These are phyloP conservation scores for Lamprologus ornatipinnis DNA, from an alignment of 2,113 vertebrate species.

Conservation along the genomic window DNA sequence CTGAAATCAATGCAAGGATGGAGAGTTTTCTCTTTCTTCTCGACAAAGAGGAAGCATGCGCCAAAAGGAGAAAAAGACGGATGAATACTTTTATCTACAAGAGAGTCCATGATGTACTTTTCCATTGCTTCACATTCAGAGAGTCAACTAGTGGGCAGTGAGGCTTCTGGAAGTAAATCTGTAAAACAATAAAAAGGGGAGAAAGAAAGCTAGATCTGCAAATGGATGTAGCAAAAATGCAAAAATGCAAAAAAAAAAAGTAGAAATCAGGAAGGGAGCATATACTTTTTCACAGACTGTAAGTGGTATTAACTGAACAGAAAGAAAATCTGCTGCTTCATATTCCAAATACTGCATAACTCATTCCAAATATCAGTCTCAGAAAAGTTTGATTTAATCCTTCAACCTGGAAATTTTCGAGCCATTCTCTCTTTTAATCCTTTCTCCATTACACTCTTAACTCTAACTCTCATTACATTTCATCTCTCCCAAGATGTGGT, in stretches of 20 bases:
- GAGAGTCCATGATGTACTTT: not conserved
- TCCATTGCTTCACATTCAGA: not conserved
- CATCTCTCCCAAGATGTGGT: constrained; percentile 21
- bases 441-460: not conserved
- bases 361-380: not conserved
- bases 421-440: not conserved
- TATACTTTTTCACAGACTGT: not conserved
- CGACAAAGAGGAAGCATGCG: not conserved
- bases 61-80: not conserved
- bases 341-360: not conserved
- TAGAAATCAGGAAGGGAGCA: not conserved
- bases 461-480: not conserved
- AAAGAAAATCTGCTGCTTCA: not conserved
- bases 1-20: not conserved
- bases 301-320: not conserved
- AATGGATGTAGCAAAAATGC: not conserved
- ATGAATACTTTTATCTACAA: not conserved
- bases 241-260: not conserved
- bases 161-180: not conserved
- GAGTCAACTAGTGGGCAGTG: not conserved
- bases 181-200: not conserved
- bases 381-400: not conserved
- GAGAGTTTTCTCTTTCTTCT: not conserved
- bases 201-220: not conserved
- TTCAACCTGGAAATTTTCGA: not conserved